These are phyloP conservation scores for Lontra canadensis DNA, from an alignment of 2,113 vertebrate genomes.

Conservation along the genomic window DNA sequence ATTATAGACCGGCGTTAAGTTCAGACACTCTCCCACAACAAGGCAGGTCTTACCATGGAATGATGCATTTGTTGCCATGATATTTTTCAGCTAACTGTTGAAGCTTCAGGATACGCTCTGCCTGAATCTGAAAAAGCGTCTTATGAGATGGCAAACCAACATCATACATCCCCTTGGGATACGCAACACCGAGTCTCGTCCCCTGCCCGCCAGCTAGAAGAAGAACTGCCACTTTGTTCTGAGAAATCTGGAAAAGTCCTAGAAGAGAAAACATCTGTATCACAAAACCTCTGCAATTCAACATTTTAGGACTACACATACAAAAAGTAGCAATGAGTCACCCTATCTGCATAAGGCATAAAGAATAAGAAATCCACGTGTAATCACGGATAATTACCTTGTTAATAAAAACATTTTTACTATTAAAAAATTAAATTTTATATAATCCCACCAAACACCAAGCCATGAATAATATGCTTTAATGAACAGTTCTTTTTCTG, in stretches of 20 bases:
- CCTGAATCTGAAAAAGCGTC: constrained; percentile 99
- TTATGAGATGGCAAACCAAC: constrained; percentile 95
- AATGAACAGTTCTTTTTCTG: background rate
- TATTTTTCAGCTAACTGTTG: constrained; percentile 90
- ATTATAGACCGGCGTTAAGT: background rate
- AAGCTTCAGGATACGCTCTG: constrained; percentile 93
- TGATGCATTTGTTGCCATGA: constrained; percentile 86
- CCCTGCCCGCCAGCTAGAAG: constrained; percentile 97
- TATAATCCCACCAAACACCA: background rate
- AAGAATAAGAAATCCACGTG: background rate
- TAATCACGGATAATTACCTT: background rate
- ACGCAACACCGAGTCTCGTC: constrained; percentile 93
- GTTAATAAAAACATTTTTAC: background rate
- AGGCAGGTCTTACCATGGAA: constrained; percentile 91
- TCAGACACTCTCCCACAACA: background rate
- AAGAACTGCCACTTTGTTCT: constrained; percentile 92
- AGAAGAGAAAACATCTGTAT: constrained; percentile 14
- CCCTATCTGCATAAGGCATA: background rate
- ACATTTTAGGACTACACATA: background rate
- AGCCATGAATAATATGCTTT: background rate
- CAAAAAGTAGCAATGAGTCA: background rate
- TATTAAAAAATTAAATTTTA: background rate
- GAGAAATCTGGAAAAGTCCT: constrained; percentile 90
- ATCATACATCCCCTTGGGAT: constrained; percentile 98
- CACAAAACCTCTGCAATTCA: background rate